Conservation (phyloP, 2,888 invertebrate genomes). For the Pterostichus madidus region DNA sequence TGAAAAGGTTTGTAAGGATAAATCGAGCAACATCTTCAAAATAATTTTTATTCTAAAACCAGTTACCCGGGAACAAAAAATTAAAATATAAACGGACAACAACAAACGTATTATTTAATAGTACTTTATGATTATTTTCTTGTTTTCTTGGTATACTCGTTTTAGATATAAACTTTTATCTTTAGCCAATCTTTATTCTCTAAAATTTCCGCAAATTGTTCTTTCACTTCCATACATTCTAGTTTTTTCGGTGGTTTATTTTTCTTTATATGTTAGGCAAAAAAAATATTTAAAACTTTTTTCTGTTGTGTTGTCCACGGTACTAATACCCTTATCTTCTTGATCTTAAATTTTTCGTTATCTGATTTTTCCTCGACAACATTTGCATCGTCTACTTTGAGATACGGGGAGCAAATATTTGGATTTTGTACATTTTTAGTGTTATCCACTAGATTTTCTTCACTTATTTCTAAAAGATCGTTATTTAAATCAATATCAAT, state of each 20-base stretch:
- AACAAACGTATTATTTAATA: background rate
- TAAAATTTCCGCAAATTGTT: conserved; percentile 24
- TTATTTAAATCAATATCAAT: conserved; percentile 67
- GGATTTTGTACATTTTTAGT: conserved; percentile 20
- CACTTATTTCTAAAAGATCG: conserved; percentile 38
- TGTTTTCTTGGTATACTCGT: conserved; percentile 65
- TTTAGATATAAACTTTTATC: conserved; percentile 40
- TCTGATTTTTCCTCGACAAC: background rate
- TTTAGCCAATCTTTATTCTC: conserved; percentile 47
- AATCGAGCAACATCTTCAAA: too few relatives aligned
- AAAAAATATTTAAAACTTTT: conserved; percentile 12
- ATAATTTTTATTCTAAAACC: too few relatives aligned
- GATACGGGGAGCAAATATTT: background rate
- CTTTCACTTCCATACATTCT: conserved; percentile 31
- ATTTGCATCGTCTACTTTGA: background rate
- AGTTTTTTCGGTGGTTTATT: conserved; percentile 21
- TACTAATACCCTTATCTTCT: conserved; percentile 36
- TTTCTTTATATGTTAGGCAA: conserved; percentile 18
- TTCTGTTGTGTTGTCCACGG: conserved; percentile 29
- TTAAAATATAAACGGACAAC: background rate
- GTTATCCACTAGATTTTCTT: conserved; percentile 60
- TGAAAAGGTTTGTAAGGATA: too few relatives aligned
- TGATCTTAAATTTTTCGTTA: conserved; percentile 6
- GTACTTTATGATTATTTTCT: conserved; percentile 2
- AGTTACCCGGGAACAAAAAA: background rate